Evolutionary conservation across 2,888 invertebrate genomes (phyloP), one percentile per base, ranked within the genome.

Genomic region (Tachina fera): DNA sequence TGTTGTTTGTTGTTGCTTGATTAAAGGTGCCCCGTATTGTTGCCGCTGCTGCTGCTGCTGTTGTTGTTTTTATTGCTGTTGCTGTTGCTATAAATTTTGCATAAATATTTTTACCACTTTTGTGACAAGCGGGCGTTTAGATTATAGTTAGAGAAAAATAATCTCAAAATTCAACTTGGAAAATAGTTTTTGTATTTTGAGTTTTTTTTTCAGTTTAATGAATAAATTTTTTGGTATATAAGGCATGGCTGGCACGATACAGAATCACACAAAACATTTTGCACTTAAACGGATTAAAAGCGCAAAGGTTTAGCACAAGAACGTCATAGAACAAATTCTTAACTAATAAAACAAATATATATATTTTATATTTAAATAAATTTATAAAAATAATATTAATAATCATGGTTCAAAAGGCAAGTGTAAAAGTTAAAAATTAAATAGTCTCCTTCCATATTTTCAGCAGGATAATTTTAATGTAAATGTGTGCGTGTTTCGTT

Each of bases 371-470:
- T 88, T 89, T 65, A 56, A 47, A 74, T 13, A 63, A 41, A 49
- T 14, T 19, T n/a, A 53, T 8, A 63, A 89, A 71, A 58, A 58
- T 11, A 56, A 68, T 45, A 61, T 89, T 89, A 91, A 90, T 89
- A 89, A 92, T 89, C 88, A 92, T 92, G 92, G 92, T 92, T 89
- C 91, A 92, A 87, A 91, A 91, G 90, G 89, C 89, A 89, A 88
- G 89, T 83, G 58, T 51, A 47, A 19, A 11, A n/a, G 19, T 45
- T 47, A 9, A 53, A 53, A 67, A 10, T 60, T 22, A 56, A 47
- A 56, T 43, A 16, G 45, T 39, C n/a, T 58, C 39, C 31, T 31
- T 6, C 13, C 8, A 16, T 31, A 10, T 14, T 49, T 31, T 14
- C 14, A 41, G 16, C 16, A 65, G 63, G 74, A 70, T 72, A 78